Evolutionary conservation across 2,888 invertebrate genomes (phyloP), one percentile per base, ranked within the genome.

Genomic region (Lapara coniferarum): DNA sequence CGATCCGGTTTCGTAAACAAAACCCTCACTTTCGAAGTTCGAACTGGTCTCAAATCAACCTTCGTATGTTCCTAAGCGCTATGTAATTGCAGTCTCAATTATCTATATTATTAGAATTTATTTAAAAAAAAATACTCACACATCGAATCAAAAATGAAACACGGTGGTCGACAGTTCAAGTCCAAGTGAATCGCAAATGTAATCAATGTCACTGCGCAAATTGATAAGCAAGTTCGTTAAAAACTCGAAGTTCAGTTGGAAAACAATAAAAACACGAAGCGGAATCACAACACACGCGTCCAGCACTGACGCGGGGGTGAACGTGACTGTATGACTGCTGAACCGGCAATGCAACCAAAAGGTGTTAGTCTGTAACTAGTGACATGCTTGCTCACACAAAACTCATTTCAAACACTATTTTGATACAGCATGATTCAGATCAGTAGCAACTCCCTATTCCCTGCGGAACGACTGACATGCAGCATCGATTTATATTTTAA

Each of bases 21-120:
- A 87, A 86, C 86, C 81, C 84, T 86, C 83, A 87, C 90, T 91
- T 92, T 91, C 91, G 78, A 90, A 91, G 91, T 92, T 91, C 91
- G 78, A 90, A 91, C 90, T 89, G 89, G 90, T 91, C 86, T 79
- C 71, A 77, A 78, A 82, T 80, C 80, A 72, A 78, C 77, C 75
- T 78, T 77, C 73, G 74, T 73, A 79, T 77, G 74, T 53, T 53
- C 19, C 49, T 49, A 63, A 46, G 19, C 59, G 59, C 63, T 19
- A 52, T 59, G 53, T 53, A 69, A 63, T 46, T 53, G 16, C 14
- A 10, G 19, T 59, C 16, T 30, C 58, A 49, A 7, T 14, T 12
- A 19, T 12, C 6, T 13, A 13, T n/a, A 16, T 25, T 37, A 0
- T 16, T n/a, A 14, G 16, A 10, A 16, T 44, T 49, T 49, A 46